Base-by-base conservation (phyloP, 2,797 vertebrate genomes). In the Bryconaethiops microstoma region DNA sequence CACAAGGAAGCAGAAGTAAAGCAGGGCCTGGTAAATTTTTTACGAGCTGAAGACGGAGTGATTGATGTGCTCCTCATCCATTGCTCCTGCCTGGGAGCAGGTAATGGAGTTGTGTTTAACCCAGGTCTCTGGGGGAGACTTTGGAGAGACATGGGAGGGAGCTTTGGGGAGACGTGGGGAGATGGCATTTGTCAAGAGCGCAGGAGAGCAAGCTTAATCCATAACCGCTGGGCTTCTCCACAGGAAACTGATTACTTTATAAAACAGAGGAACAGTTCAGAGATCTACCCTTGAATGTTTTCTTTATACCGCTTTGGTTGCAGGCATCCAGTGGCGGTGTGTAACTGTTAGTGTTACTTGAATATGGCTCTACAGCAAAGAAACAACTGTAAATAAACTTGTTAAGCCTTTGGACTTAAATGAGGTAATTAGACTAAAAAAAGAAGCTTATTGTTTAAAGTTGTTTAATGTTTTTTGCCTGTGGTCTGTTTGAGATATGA, bases 41-140 rank as follows among this genome's bases (percentile, higher is more conserved):
- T 81, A 88, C 88, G 78, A 87, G 85, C 57, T 35, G 72, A 70
- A 70, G 78, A 62, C 64, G 59, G 82, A 50, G 55, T 88, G 86
- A 91, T 89, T 87, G 77, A 90, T 91, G 86, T 86, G 85, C 75
- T 35, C 23, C 71, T 76, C 19, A 75, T 81, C 79, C 29, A 84
- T 88, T 86, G 86, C 82, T 87, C 76, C 74, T 82, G 84, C 85
- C 87, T 85, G 35, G 5, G 39, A 85, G 83, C 72, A 57, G 79
- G 83, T 86, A 84, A 82, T 86, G 85, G 86, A 87, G 84, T 88
- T 86, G 83, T 82, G 76, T 89, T 90, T 87, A 86, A 86, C 83
- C 87, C 80, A 80, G 74, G 80, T 85, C 76, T 76, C 86, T 74
- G 81, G 76, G 79, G 83, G 80, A 83, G 87, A 54, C 25, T 86